Evolutionary conservation across 1,140 invertebrate species (phyloP), one percentile per base, ranked within the genome.

Genomic region (Drosophila pruinosa): DNA sequence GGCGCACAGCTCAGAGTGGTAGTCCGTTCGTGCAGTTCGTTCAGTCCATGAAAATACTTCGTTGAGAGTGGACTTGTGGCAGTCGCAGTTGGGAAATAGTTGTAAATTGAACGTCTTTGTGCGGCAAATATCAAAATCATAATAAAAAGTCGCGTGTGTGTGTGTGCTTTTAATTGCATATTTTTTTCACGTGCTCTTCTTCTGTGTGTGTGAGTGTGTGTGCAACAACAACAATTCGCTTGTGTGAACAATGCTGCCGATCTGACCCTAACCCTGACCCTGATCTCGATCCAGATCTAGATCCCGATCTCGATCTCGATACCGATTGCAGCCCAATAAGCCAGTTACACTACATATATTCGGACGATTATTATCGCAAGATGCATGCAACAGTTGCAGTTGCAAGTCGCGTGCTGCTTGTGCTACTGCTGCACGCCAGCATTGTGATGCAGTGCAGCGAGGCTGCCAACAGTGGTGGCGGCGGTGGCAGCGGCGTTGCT

Each of bases 41-140:
- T 71, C 68, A 71, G 68, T 71, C 61, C 26, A 65, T 53, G 61
- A 21, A 50, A 31, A 65, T 41, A 50, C 26, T 31, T 71, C 53
- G 36, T 34, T 21, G 52, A 57, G 52, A 34, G 68, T 65, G 52
- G 68, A 71, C 52, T 52, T 41, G 52, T n/a, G 26, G 52, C 61
- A 41, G 41, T 56, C 52, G 61, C 36, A 50, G 1, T 28, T 5
- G 31, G 31, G 2, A 12, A 24, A 39, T 17, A 58, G n/a, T 4
- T 8, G 7, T 3, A 22, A 24, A 54, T 47, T 53, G 38, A 28
- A 36, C 45, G 15, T 15, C 15, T 31, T 31, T 14, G 21, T 38
- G 31, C 31, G 19, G 17, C 10, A 45, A 45, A 43, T 54, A 22
- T 21, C 19, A 28, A n/a, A 50, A 17, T 59, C 19, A 31, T 34